phyloP scores from a whole-genome alignment of 2,797 vertebrate genomes.

The Eulemur coronatus region DNA sequence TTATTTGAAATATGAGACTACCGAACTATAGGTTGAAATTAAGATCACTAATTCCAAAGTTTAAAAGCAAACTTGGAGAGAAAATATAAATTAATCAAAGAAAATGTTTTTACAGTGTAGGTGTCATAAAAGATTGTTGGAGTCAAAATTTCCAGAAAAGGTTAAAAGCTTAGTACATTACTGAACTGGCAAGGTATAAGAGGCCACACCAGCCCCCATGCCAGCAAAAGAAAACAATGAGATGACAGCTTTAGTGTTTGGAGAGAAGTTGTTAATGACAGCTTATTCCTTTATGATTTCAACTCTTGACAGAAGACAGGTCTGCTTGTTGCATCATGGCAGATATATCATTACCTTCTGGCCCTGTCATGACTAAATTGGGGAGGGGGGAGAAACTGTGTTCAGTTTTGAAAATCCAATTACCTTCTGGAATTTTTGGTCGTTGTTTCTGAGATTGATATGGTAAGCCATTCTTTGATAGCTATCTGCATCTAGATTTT shows the following conservation, averaged over 20 bases:
- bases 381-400: conserved; percentile 61
- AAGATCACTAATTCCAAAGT: neutral
- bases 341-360: conserved; percentile 98
- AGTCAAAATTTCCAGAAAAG: conserved; percentile 81
- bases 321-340: conserved; percentile 96
- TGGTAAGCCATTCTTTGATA: conserved; percentile 67
- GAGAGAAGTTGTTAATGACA: conserved; percentile 95
- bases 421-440: conserved; percentile 81
- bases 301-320: conserved; percentile 96
- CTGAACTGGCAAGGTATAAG: conserved; percentile 89
- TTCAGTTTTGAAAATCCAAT: conserved; percentile 83
- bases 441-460: conserved; percentile 59
- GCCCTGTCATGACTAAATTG: conserved; percentile 93
- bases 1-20: neutral
- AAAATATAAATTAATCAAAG: conserved; percentile 60
- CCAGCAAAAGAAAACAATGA: conserved; percentile 85
- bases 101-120: conserved; percentile 49
- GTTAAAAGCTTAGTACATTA: conserved; percentile 87
- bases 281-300: conserved; percentile 99
- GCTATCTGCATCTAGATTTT: conserved; percentile 48
- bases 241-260: conserved; percentile 94
- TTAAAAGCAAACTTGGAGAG: conserved; percentile 31
- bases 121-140: conserved; percentile 55
- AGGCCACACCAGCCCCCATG: conserved; percentile 85
- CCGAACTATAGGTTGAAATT: conserved; percentile 4